Base-by-base conservation (phyloP, 2,113 vertebrate species). In the Heterotis niloticus region DNA sequence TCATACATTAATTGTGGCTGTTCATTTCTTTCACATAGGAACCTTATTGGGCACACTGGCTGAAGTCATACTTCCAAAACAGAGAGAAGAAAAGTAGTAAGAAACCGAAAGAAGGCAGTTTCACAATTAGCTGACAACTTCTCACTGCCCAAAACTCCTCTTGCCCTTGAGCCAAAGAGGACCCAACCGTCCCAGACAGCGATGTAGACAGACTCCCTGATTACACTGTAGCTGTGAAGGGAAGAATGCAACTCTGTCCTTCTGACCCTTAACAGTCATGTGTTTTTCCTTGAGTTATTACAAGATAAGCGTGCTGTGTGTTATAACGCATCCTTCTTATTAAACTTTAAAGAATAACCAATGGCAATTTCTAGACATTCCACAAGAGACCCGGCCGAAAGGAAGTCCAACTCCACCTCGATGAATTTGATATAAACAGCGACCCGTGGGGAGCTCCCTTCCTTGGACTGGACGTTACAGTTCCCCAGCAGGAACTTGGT, bases 351-450 rank as follows among this genome's bases (percentile, higher is more conserved):
- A 26, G 95, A 91, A 82, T 98, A 99, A 11, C 98, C 98, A 0
- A 98, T 90, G 84, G 97, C 98, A 82, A 96, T 98, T 93, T 99
- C 98, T 88, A 99, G 92, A 92, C 97, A 99, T 92, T 99, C 98
- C 84, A 96, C 92, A 92, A 99, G 90, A 78, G 97, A 99, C 88
- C 98, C 98, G 0, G 98, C 96, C 0, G 98, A 99, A 79, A 99
- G 96, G 91, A 98, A 99, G 95, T 99, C 98, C 93, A 97, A 94
- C 91, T 99, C 98, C 84, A 98, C 98, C 90, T 99, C 98, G 52
- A 99, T 96, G 87, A 98, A 98, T 88, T 99, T 99, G 59, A 99
- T 95, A 86, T 96, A 98, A 88, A 99, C 94, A 77, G 94, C 91
- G 5, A 81, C 80, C 71, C 87, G 94, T 4, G 92, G 85, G 0